phyloP scores from a whole-genome alignment of 2,888 invertebrate species.

The Dorcus hopei region DNA sequence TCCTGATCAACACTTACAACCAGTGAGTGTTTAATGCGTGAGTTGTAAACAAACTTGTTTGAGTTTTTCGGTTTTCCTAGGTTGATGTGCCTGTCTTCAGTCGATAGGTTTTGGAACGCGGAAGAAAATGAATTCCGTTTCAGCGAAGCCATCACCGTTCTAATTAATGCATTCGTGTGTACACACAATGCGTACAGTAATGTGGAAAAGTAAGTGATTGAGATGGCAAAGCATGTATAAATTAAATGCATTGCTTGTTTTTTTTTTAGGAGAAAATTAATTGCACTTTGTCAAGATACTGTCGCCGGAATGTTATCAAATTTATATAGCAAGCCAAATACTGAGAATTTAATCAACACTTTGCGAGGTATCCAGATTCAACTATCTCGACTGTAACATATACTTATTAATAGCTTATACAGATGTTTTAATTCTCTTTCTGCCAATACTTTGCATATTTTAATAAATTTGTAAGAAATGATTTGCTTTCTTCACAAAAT shows the following conservation, averaged over 20 bases:
- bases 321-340: constrained; percentile 71
- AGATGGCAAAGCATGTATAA: neutral
- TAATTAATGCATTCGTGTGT: constrained; percentile 68
- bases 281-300: constrained; percentile 70
- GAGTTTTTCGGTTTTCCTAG: constrained; percentile 20
- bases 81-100: constrained; percentile 21
- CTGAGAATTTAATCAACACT: constrained; percentile 58
- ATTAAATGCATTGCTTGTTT: constrained; percentile 14
- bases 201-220: constrained; percentile 48
- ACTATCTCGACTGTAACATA: constrained; percentile 64
- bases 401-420: neutral
- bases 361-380: constrained; percentile 58
- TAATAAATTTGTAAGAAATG: constrained; percentile 10
- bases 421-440: neutral
- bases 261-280: constrained; percentile 61
- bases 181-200: constrained; percentile 58
- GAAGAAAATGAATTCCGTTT: constrained; percentile 84
- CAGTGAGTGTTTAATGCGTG: constrained; percentile 53
- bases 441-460: constrained; percentile 5
- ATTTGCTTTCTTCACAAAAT: too few relatives aligned
- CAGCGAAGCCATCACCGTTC: constrained; percentile 69
- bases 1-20: constrained; percentile 79
- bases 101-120: constrained; percentile 76
- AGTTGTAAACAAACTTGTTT: neutral
- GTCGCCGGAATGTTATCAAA: constrained; percentile 71